These are phyloP conservation scores for Phyllopteryx taeniolatus DNA, from an alignment of 2,113 vertebrate genomes.

Conservation along the genomic window DNA sequence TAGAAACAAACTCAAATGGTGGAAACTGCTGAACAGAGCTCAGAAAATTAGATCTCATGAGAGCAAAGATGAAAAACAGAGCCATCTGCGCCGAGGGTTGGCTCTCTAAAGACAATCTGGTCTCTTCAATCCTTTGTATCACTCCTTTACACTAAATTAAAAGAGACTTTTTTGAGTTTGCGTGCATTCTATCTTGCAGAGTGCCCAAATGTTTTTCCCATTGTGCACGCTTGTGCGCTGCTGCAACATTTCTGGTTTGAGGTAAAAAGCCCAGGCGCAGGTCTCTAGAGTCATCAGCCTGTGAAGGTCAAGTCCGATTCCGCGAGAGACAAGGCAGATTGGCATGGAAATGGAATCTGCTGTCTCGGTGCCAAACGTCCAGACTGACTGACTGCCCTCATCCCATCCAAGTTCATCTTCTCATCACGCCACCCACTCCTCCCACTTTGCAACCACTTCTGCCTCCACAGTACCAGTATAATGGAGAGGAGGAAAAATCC, in stretches of 20 bases:
- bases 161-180: slow-evolving; percentile 28
- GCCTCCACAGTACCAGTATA: slow-evolving; percentile 63
- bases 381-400: slow-evolving; percentile 72
- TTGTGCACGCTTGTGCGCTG: slow-evolving; percentile 24
- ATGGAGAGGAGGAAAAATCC: slow-evolving; percentile 24
- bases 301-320: slow-evolving; percentile 75
- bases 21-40: slow-evolving; percentile 55
- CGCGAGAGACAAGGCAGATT: slow-evolving; percentile 72
- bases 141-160: slow-evolving; percentile 67
- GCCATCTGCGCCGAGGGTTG: slow-evolving; percentile 69
- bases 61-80: slow-evolving; percentile 70
- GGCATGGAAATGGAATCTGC: slow-evolving; percentile 75
- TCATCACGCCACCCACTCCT: slow-evolving; percentile 56
- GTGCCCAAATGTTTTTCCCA: slow-evolving; percentile 38
- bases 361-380: slow-evolving; percentile 70
- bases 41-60: slow-evolving; percentile 70
- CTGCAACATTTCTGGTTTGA: slow-evolving; percentile 49
- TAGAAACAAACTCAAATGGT: slow-evolving; percentile 61
- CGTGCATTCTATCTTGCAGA: slow-evolving; percentile 18
- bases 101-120: slow-evolving; percentile 66
- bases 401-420: slow-evolving; percentile 65
- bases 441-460: slow-evolving; percentile 36
- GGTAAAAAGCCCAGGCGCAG: slow-evolving; percentile 53
- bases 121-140: slow-evolving; percentile 66
- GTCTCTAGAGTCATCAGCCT: slow-evolving; percentile 68